Base-by-base conservation (phyloP, 2,113 vertebrate genomes). In the Xenus cinereus region DNA sequence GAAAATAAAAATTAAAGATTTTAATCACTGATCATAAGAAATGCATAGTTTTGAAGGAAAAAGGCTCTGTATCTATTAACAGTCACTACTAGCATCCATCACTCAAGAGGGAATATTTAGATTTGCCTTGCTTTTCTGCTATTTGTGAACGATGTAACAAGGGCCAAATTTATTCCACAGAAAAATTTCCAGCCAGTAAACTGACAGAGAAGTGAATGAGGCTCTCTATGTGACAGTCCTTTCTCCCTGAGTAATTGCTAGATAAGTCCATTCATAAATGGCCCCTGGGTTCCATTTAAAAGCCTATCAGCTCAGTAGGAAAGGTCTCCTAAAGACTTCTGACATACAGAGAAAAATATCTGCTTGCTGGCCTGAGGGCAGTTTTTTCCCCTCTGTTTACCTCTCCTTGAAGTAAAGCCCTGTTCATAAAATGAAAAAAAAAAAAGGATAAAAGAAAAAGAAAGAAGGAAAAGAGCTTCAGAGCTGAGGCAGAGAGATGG, bases 241-340 rank as follows among this genome's bases (percentile, higher is more conserved):
- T 67, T 90, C 73, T 92, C 33, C 33, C 60, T n/a, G 33, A 68
- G 48, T 27, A 86, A 54, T 68, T 0, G 0, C 48, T 66, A 68
- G 60, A 72, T 19, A 72, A 78, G 23, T 27, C 83, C 78, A 32
- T 46, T 93, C 39, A 63, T 75, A 92, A 92, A 75, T 68, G 64
- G 50, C 45, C 66, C 20, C n/a, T 73, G 50, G 33, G 63, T 95
- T 79, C 76, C 62, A 72, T 93, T 94, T 91, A 91, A 91, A 91
- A 91, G 18, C 80, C 73, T 15, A 68, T 87, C 76, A 84, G 53
- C 73, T 91, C 90, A 53, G 86, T 72, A 62, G 86, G 88, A 93
- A 94, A 81, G 45, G 32, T 76, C 75, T 84, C 77, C 50, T 60
- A 93, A 94, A 94, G 23, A 32, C 89, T 76, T 80, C 76, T 87